Base-by-base conservation (phyloP, 2,113 vertebrate genomes). In the Myocastor coypus region DNA sequence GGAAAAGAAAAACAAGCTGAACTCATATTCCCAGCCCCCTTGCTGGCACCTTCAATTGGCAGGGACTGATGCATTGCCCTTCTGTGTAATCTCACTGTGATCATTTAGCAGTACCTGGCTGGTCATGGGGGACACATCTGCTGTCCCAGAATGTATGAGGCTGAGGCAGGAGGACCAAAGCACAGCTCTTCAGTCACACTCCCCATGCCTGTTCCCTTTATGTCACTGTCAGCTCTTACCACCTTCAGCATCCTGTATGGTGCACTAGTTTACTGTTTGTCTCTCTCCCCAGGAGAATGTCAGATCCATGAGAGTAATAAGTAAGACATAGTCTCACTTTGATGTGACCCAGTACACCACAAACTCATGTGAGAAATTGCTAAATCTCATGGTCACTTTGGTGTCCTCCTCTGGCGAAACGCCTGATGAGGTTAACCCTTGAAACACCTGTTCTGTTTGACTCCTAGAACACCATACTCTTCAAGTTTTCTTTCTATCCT, bases 1-100 rank as follows among this genome's bases (percentile, higher is more conserved):
- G 90, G 78, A 91, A 93, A 95, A 85, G 89, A 91, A 95, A 81
- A 50, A 32, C 75, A 87, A 92, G 46, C 88, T 46, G 1, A 55
- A 52, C 2, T 42, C 52, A 73, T 42, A 37, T 37, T 87, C 37
- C 55, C 73, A 82, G 52, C 26, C 40, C 66, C 42, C 89, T 66
- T 71, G 20, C 7, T 82, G 59, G 66, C n/a, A 26, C 61, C 13
- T 30, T 80, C 83, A 91, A 88, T 59, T 93, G 89, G 89, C 78
- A 40, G 71, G 57, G n/a, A 32, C 78, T 0, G 0, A 20, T 10
- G 26, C 30, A 37, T 46, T 40, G 5, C 59, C 1, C 71, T 84
- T 92, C 17, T 71, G 19, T 3, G 89, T 96, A 75, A 78, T 80
- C 77, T 40, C 4, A 1, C 66, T 61, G 14, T 2, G 34, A 22